A percentile compares a stretch with the other conserved stretches of the same genome.
These are phyloP conservation scores for Tanypteryx hageni DNA, from an alignment of 2,888 invertebrate genomes.

Conservation along the genomic window DNA sequence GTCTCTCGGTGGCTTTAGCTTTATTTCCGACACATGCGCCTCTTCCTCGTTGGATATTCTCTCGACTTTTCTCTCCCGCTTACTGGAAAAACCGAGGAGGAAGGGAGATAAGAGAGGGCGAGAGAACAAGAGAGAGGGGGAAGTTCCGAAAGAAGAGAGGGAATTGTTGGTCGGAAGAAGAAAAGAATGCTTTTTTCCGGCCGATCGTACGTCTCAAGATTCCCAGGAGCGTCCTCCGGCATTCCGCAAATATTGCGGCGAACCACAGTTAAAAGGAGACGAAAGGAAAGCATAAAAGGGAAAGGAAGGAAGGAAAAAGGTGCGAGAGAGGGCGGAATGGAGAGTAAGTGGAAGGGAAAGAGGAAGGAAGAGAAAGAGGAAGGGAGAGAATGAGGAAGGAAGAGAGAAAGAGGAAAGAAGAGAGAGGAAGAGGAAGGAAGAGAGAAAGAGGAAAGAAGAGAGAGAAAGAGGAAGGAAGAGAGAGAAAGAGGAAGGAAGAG, in stretches of 20 bases:
- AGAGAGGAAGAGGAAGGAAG: too few relatives aligned
- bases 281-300: not conserved
- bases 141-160: too few relatives aligned
- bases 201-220: not conserved
- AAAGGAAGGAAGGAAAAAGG: not conserved
- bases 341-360: constrained; percentile 66
- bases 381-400: constrained; percentile 66
- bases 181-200: not conserved
- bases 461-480: constrained; percentile 66
- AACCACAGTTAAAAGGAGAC: not conserved
- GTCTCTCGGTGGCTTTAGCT: not conserved
- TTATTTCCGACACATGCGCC: constrained; percentile 4
- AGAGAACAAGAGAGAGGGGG: not conserved
- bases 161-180: not conserved
- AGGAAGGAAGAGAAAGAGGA: too few relatives aligned
- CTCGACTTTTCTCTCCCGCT: not conserved
- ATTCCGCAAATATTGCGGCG: constrained; percentile 12
- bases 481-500: constrained; percentile 65
- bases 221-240: not conserved
- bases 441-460: too few relatives aligned
- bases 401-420: too few relatives aligned
- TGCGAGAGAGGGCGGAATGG: too few relatives aligned
- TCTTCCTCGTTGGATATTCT: not conserved
- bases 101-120: not conserved
- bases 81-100: not conserved